A percentile compares a stretch with the other conserved stretches of the same genome.
phyloP scores from a whole-genome alignment of 2,113 vertebrate species.

The Lamprotornis superbus region DNA sequence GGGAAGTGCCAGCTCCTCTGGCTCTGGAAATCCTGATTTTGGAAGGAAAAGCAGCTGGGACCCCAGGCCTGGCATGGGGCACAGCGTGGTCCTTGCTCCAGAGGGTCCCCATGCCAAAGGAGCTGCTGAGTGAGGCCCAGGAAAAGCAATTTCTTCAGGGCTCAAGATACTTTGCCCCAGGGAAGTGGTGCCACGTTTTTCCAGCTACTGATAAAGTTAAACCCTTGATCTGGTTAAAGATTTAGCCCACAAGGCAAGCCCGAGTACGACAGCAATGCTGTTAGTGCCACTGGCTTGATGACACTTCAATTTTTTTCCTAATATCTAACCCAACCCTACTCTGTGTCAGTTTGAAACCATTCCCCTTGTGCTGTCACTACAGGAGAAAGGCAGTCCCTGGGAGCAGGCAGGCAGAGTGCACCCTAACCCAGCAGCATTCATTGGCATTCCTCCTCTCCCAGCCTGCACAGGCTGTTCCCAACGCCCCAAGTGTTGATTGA shows the following conservation, averaged over 20 bases:
- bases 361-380: neutral
- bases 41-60: neutral
- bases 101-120: neutral
- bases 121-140: neutral
- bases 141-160: neutral
- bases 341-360: neutral
- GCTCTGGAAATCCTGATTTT: neutral
- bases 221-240: constrained; percentile 65
- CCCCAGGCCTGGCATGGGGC: rapidly evolving
- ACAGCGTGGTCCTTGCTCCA: neutral
- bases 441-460: constrained; percentile 29
- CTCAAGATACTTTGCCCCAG: constrained; percentile 41
- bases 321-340: neutral
- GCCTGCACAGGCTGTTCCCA: constrained; percentile 37
- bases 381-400: neutral
- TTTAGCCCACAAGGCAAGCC: constrained; percentile 28
- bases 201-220: constrained; percentile 63
- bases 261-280: constrained; percentile 11
- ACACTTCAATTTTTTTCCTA: neutral
- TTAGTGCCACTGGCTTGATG: neutral
- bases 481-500: neutral
- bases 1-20: neutral
- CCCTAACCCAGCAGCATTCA: neutral
- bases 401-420: neutral
- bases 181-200: constrained; percentile 45